Evolutionary conservation across 2,888 invertebrate species (phyloP), one percentile per base, ranked within the genome.

Genomic region (Macaria notata): DNA sequence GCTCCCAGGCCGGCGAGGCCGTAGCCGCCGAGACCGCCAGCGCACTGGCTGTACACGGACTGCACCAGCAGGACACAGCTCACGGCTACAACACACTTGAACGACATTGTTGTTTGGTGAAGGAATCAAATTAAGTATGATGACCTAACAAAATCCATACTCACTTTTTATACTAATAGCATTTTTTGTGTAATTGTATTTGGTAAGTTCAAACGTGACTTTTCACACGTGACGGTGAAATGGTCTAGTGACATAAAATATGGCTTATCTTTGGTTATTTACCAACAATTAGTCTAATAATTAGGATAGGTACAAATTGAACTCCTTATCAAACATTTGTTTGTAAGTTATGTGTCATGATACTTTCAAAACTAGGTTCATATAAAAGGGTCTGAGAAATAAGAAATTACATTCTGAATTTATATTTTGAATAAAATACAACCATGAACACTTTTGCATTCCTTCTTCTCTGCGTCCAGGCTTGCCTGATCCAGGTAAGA

Each of bases 401-500:
- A 36, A 6, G 33, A 6, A 7, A 7, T 6, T 6, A 52, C 30
- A 0, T 8, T 7, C 8, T 38, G 3, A 9, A 53, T 62, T 58
- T 58, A 57, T 60, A 52, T 33, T 2, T 60, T 36, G 46, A 58
- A 58, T 49, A 8, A 31, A 9, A 8, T 29, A 7, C 4, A n/a
- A 75, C 60, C 58, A 74, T 73, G 72, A 68, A 62, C 56, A 42
- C 61, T 47, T 62, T 69, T 48, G 51, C 65, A 9, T 57, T 67
- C 6, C 42, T 70, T 7, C 19, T 66, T 4, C 54, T 73, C 19
- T 69, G 66, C 63, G 31, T 68, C 19, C 73, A 72, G 54, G 67
- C 63, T 56, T 68, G 68, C 59, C 57, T 74, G 53, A 58, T 72
- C 19, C 67, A 69, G 63, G 72, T 72, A 59, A 65, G 58, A 19